Conservation (phyloP, 2,797 vertebrate genomes). For the Muscicapa comitata region DNA sequence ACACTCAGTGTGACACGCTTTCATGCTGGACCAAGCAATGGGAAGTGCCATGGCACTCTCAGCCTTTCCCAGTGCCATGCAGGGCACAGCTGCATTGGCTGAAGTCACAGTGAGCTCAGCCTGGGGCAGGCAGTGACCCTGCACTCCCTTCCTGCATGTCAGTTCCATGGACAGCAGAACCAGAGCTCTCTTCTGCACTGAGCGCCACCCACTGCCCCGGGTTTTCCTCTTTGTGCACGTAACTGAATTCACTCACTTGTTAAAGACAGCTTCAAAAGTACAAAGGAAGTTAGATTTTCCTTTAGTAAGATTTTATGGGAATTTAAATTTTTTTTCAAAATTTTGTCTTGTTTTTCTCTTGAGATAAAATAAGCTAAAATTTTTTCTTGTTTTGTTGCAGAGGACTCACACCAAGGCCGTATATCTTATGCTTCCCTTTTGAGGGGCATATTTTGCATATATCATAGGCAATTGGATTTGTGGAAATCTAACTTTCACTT, state of each 20-base stretch:
- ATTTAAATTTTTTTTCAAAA: background rate
- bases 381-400: background rate
- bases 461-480: background rate
- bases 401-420: background rate
- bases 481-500: background rate
- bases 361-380: background rate
- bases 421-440: background rate
- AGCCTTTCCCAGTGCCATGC: background rate
- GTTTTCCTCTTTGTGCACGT: background rate
- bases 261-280: background rate
- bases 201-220: background rate
- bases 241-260: background rate
- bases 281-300: background rate
- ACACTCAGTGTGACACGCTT: accelerated
- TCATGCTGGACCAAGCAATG: accelerated
- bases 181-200: background rate
- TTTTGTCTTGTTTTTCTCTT: background rate
- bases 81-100: background rate
- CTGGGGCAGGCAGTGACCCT: accelerated
- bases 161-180: background rate
- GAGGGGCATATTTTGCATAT: background rate
- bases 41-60: background rate
- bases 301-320: background rate
- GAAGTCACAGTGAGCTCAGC: background rate
- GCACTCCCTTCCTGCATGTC: background rate